These are phyloP conservation scores for Chrysocyon brachyurus DNA, from an alignment of 2,797 vertebrate genomes.

Conservation along the genomic window DNA sequence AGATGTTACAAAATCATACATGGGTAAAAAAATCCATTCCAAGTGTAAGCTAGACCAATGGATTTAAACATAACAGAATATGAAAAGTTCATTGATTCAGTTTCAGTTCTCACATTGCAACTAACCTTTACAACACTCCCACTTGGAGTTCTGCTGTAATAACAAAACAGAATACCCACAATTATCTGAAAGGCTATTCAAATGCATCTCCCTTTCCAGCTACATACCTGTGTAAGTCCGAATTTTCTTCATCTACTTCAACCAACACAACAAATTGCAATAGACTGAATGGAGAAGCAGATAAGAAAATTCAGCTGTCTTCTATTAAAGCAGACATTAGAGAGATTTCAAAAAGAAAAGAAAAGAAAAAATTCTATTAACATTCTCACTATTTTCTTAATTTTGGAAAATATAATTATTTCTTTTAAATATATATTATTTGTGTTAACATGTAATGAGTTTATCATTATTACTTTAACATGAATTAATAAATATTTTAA, in stretches of 20 bases:
- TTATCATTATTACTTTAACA: conserved; percentile 19
- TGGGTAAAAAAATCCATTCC: conserved; percentile 11
- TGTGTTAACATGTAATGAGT: not conserved
- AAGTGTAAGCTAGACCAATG: not conserved
- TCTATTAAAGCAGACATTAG: not conserved
- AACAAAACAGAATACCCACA: not conserved
- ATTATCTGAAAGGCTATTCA: conserved; percentile 4
- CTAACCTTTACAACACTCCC: conserved; percentile 66
- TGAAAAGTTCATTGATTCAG: conserved; percentile 63
- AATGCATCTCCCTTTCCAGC: not conserved
- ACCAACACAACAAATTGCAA: not conserved
- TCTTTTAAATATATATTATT: conserved; percentile 44
- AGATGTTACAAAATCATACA: conserved; percentile 29
- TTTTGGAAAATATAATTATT: conserved; percentile 46
- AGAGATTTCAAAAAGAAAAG: not conserved
- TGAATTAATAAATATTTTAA: not conserved
- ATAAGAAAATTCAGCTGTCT: conserved; percentile 8
- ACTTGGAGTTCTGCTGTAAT: not conserved
- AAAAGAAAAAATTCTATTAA: not conserved
- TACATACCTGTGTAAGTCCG: not conserved
- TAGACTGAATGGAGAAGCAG: not conserved
- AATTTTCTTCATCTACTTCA: conserved; percentile 55
- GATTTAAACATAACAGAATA: conserved; percentile 13
- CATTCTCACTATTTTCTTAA: not conserved
- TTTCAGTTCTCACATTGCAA: conserved; percentile 60